Base-by-base conservation (phyloP, 2,888 invertebrate genomes). In the Labia minor region DNA sequence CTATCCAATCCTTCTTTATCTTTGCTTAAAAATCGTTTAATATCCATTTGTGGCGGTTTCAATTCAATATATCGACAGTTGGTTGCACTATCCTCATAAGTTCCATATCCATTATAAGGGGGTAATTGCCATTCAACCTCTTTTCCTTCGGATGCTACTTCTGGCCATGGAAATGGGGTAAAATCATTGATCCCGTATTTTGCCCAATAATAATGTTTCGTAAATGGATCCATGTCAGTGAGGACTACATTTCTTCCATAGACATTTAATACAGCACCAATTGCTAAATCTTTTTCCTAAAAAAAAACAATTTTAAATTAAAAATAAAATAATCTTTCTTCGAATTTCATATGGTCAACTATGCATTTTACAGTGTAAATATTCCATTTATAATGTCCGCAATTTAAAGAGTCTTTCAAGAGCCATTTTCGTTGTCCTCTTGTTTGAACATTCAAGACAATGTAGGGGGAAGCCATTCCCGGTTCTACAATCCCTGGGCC, bases 101-200 rank as follows among this genome's bases (percentile, higher is more conserved):
- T 85, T 0, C 95, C 95, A 78, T 87, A 93, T 1, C 95, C 95
- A 74, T 94, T 95, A 85, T 91, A 95, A 0, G 94, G 94, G 0
- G 95, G 94, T 62, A 89, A 74, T 71, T 83, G 77, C 1, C 8
- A 67, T 66, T n/a, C 69, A 68, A 76, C 72, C 26, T 74, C 72
- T 71, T 68, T 74, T 64, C 73, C 71, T 1, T 6, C 21, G 20
- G 66, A 66, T 11, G 62, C 63, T 20, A 72, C 75, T 64, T 70
- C 72, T 1, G 86, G 86, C 65, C 77, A 75, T 19, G 78, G 74
- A 8, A 86, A 74, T 0, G 87, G 83, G 1, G 83, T 84, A 73
- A 90, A 88, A 66, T 86, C 82, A 73, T 86, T 82, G 69, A 86
- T 78, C 49, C 86, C 85, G 74, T 83, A 86, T 69, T 87, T 88